These are phyloP conservation scores for Rhaphigaster nebulosa DNA, from an alignment of 2,888 invertebrate species.

Conservation along the genomic window DNA sequence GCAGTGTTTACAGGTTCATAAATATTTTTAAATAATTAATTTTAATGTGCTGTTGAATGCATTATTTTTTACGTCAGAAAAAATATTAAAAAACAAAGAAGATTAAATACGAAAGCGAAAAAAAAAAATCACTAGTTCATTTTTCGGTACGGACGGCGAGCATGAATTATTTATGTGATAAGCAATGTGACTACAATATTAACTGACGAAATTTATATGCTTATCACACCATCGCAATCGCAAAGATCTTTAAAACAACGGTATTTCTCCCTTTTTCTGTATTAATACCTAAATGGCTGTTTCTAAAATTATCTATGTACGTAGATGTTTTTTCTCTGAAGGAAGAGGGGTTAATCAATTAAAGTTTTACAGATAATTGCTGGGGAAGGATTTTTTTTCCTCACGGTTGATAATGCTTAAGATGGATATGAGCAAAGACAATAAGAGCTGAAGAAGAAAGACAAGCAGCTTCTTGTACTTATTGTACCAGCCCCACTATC, in stretches of 20 bases:
- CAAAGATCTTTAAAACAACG: background rate
- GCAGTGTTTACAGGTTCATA: conserved; percentile 4
- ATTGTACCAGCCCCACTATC: no score
- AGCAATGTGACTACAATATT: background rate
- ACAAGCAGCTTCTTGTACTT: no score
- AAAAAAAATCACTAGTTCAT: background rate
- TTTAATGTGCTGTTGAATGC: background rate
- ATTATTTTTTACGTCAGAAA: background rate
- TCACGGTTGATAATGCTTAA: no score
- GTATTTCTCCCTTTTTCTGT: no score
- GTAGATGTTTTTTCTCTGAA: no score
- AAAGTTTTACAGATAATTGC: no score
- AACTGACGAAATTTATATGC: background rate
- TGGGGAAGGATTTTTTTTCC: no score
- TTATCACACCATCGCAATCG: background rate
- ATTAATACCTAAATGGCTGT: no score
- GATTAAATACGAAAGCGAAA: background rate
- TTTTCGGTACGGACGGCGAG: background rate
- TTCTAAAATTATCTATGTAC: no score
- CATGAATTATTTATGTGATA: background rate
- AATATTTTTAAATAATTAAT: background rate
- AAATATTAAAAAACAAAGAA: background rate
- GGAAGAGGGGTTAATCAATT: no score
- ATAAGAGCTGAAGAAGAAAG: no score
- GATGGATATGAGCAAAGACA: no score